Conservation (phyloP, 1,140 invertebrate genomes). For the Drosophila pectinifera region DNA sequence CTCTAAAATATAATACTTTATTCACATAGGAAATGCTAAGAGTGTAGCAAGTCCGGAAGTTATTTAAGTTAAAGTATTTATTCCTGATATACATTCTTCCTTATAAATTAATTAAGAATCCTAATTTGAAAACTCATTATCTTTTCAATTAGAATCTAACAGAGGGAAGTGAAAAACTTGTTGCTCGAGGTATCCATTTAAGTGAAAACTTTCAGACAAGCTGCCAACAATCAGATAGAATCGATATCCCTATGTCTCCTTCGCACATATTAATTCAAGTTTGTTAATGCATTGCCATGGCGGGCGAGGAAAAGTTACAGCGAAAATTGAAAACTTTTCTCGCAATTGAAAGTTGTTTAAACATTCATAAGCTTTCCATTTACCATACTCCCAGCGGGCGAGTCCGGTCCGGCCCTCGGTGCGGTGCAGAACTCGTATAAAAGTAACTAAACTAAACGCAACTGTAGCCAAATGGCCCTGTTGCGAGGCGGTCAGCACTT, state of each 20-base stretch:
- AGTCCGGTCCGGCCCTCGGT: not conserved
- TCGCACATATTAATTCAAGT: slow-evolving; percentile 49
- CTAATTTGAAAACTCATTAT: slow-evolving; percentile 14
- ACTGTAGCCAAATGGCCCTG: slow-evolving; percentile 34
- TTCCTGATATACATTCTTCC: not conserved
- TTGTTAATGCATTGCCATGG: slow-evolving; percentile 46
- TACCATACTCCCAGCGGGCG: slow-evolving; percentile 6
- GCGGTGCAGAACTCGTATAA: slow-evolving; percentile 29
- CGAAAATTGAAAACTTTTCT: slow-evolving; percentile 53
- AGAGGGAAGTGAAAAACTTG: slow-evolving; percentile 39
- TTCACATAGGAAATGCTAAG: not conserved
- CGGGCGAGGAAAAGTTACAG: slow-evolving; percentile 32
- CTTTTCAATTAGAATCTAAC: not conserved
- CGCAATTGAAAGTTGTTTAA: slow-evolving; percentile 54
- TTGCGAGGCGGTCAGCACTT: slow-evolving; percentile 29
- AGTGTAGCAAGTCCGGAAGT: not conserved
- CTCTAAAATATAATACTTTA: not conserved
- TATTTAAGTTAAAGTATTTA: too few relatives aligned
- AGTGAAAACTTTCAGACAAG: slow-evolving; percentile 34
- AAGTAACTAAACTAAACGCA: slow-evolving; percentile 40
- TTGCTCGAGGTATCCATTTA: slow-evolving; percentile 39
- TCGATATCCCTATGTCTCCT: slow-evolving; percentile 19
- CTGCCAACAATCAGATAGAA: slow-evolving; percentile 28
- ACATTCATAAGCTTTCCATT: slow-evolving; percentile 53
- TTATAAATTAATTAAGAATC: not conserved